phyloP scores from a whole-genome alignment of 2,888 invertebrate species.

The Diachrysia chrysitis region DNA sequence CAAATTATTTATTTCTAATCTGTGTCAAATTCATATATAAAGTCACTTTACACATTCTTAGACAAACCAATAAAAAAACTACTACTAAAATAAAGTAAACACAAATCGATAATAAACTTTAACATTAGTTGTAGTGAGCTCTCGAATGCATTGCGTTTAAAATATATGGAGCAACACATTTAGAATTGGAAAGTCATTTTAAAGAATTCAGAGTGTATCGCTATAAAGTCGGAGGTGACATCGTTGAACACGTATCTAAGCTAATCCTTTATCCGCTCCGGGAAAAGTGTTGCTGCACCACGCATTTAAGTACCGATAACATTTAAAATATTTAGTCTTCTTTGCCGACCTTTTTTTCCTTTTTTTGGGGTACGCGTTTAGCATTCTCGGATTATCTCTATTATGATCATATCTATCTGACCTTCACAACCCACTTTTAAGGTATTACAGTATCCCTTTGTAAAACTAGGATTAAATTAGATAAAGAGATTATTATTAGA shows the following conservation, averaged over 20 bases:
- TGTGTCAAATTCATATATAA: no score
- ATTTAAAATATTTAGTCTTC: neutral
- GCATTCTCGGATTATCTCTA: no score
- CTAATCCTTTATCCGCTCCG: slow-evolving; percentile 75
- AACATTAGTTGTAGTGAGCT: slow-evolving; percentile 29
- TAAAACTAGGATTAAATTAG: no score
- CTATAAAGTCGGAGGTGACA: slow-evolving; percentile 75
- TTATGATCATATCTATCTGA: no score
- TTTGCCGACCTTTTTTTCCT: neutral
- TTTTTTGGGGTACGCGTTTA: neutral
- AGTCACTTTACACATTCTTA: no score
- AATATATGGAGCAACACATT: slow-evolving; percentile 51
- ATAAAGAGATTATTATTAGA: no score
- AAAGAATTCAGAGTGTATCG: slow-evolving; percentile 69
- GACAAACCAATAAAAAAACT: no score
- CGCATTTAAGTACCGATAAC: slow-evolving; percentile 13
- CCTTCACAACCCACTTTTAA: no score
- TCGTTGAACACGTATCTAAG: slow-evolving; percentile 74
- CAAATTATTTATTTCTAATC: no score
- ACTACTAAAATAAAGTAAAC: neutral
- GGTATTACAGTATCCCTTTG: no score
- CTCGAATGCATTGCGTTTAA: slow-evolving; percentile 20
- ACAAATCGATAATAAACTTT: slow-evolving; percentile 25
- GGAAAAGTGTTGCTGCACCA: slow-evolving; percentile 31
- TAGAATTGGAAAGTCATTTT: slow-evolving; percentile 59